phyloP scores from a whole-genome alignment of 1,140 invertebrate genomes.

The Homalodisca vitripennis region DNA sequence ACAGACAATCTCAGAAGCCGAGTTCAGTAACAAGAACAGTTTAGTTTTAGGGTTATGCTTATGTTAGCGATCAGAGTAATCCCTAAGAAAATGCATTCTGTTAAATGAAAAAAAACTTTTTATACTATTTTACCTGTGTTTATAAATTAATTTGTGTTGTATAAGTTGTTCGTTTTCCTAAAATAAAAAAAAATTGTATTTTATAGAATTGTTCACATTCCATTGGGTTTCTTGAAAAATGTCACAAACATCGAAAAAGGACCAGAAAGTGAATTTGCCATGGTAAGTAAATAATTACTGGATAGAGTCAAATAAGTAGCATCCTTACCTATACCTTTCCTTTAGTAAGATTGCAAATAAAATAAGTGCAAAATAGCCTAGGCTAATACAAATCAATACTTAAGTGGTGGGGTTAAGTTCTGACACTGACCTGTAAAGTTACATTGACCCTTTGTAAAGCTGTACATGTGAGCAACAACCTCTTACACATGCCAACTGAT shows the following conservation, averaged over 20 bases:
- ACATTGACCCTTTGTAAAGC: not conserved
- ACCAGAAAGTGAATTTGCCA: constrained; percentile 52
- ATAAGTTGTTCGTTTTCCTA: not conserved
- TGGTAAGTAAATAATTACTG: constrained; percentile 48
- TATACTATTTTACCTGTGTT: not conserved
- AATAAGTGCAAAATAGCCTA: not conserved
- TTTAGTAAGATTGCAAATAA: not conserved
- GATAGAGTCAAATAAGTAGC: not conserved
- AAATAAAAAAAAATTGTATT: too few relatives aligned
- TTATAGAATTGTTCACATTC: too few relatives aligned
- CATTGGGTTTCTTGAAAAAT: not conserved
- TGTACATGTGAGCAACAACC: too few relatives aligned
- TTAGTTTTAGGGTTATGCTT: too few relatives aligned
- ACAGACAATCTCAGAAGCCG: too few relatives aligned
- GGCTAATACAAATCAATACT: not conserved
- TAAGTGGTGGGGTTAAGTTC: not conserved
- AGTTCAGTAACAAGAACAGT: too few relatives aligned
- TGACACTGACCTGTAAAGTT: not conserved
- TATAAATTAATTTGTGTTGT: not conserved
- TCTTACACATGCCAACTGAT: too few relatives aligned
- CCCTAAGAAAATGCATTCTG: not conserved
- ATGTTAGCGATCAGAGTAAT: not conserved
- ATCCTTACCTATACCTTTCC: not conserved
- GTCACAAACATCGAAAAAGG: constrained; percentile 27
- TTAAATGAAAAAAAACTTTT: not conserved